Evolutionary conservation across 92 coral and sea anemone species (phyloP), one percentile per base, ranked within the genome.

Genomic region (Ricordea florida): DNA sequence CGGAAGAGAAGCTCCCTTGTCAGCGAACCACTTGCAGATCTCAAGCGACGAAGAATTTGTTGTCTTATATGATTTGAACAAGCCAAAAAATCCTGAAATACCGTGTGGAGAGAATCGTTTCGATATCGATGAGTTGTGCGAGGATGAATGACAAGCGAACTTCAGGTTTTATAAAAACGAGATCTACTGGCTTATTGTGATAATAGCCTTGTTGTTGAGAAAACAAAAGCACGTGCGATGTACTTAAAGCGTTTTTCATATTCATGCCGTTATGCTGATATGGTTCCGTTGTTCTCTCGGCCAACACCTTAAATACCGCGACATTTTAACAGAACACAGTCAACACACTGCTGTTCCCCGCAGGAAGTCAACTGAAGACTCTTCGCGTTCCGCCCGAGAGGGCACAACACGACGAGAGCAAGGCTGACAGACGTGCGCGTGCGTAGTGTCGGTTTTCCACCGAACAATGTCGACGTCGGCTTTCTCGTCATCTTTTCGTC

Each of bases 171-270:
- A 36, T 57, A 69, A 66, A 57, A 87, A 87, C 48, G 88, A 87
- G 50, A 68, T 81, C 56, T 87, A 81, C 79, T 60, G 34, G 2
- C 69, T 87, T 23, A 24, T 55, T 16, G 84, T 74, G 22, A 69
- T 42, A 82, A 82, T 57, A 69, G 89, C 27, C 23, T 86, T n/a
- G 46, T 60, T 9, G 81, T 82, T 13, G 83, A 74, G 20, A 45
- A 38, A 63, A 77, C 59, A 17, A 87, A 86, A 57, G 92, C 87
- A 28, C 68, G 73, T 60, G 34, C 41, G 38, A 86, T 81, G 62
- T 74, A 55, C 63, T 60, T 86, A 56, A 81, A 87, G 76, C 80
- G 89, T 26, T 87, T 87, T 78, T 72, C 93, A 6, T 82, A 87
- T 58, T 89, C 93, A 26, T 87, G 88, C 56, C 37, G 85, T 28